Percentiles rank a stretch among this genome's conserved stretches.
Conservation (phyloP, 2,797 vertebrate species). For the Anas capensis region DNA sequence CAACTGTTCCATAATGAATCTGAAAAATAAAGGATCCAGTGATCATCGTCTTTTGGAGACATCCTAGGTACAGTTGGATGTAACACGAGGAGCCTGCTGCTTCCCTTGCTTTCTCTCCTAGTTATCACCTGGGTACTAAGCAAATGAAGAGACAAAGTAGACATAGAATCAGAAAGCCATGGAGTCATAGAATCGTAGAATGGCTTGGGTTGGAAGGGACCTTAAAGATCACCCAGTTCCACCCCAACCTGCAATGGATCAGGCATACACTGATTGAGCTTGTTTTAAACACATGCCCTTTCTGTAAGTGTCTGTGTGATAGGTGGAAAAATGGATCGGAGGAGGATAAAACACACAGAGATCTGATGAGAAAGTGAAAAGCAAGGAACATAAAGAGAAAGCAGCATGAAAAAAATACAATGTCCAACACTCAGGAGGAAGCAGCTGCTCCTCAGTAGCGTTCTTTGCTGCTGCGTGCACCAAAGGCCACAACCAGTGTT, state of each 20-base stretch:
- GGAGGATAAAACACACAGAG: fast-evolving
- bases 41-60: neutral
- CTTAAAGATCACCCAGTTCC: too few species aligned
- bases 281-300: neutral
- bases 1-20: neutral
- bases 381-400: neutral
- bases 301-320: neutral
- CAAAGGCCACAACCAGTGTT: neutral
- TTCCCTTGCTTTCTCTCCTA: neutral
- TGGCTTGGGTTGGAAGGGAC: too few species aligned
- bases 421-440: neutral
- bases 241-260: neutral
- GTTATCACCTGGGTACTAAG: neutral
- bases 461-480: neutral
- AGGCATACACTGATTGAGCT: fast-evolving
- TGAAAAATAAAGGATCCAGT: neutral
- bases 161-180: neutral
- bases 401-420: neutral
- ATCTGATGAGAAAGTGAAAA: neutral
- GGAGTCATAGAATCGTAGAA: too few species aligned
- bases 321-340: neutral
- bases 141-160: neutral
- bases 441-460: neutral
- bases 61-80: fast-evolving
- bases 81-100: neutral